Conservation (phyloP, 2,888 invertebrate species). For the Mesodorylaimus sp. region DNA sequence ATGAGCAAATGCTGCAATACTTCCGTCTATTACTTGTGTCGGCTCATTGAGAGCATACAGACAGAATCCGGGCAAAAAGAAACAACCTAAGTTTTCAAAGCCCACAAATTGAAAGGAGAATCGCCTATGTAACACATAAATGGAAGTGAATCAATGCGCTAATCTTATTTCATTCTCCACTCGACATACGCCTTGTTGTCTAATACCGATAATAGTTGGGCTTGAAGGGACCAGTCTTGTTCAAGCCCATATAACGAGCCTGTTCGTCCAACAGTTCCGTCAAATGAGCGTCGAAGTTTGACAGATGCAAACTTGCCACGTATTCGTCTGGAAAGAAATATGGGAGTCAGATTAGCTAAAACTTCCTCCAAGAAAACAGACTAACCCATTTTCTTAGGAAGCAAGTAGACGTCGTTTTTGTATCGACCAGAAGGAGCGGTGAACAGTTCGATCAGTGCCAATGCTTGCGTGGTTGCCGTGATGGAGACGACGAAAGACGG, state of each 20-base stretch:
- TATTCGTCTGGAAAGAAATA: conserved; percentile 56
- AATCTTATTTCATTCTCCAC: too few species aligned
- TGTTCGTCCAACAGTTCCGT: conserved; percentile 90
- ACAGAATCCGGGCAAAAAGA: too few species aligned
- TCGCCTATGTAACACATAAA: too few species aligned
- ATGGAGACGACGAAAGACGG: conserved; percentile 95
- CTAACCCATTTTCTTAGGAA: conserved; percentile 91
- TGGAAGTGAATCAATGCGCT: too few species aligned
- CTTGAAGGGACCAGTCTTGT: conserved; percentile 94
- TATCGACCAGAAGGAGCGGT: conserved; percentile 85
- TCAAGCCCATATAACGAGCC: conserved; percentile 87
- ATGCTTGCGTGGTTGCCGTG: conserved; percentile 76
- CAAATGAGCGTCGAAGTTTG: conserved; percentile 88
- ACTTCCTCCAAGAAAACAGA: background rate
- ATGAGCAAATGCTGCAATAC: too few species aligned
- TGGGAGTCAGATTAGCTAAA: background rate
- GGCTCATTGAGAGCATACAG: too few species aligned
- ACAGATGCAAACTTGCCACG: conserved; percentile 85
- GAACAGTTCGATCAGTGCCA: conserved; percentile 86
- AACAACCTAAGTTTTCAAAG: too few species aligned
- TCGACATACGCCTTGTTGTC: too few species aligned
- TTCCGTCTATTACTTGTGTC: too few species aligned
- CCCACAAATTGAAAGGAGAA: too few species aligned
- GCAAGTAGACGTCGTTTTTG: conserved; percentile 84
- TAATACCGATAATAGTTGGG: conserved; percentile 88